phyloP scores from a whole-genome alignment of 2,888 invertebrate genomes.

The Zaprionus obscuricornis region DNA sequence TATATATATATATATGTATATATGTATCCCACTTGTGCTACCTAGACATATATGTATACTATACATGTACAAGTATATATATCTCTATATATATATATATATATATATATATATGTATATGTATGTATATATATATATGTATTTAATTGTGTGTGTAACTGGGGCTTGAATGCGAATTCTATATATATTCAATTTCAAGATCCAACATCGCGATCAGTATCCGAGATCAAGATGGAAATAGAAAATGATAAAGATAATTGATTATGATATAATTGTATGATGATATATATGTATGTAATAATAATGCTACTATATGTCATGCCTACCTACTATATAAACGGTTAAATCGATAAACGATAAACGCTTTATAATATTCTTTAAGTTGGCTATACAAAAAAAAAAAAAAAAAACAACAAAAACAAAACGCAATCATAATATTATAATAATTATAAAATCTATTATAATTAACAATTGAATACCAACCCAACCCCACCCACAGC shows the following conservation, averaged over 20 bases:
- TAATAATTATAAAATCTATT: too few relatives aligned
- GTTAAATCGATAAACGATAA: conserved; percentile 7
- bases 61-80: not conserved
- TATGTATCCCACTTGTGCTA: conserved; percentile 39
- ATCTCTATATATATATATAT: not conserved
- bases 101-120: conserved; percentile 6
- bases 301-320: conserved; percentile 24
- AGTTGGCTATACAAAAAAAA: conserved; percentile 20
- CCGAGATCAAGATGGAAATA: too few relatives aligned
- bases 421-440: too few relatives aligned
- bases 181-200: too few relatives aligned
- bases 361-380: conserved; percentile 53
- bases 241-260: too few relatives aligned
- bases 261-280: not conserved
- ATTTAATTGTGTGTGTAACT: too few relatives aligned
- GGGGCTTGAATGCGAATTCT: too few relatives aligned
- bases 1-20: too few relatives aligned
- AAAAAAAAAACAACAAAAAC: conserved; percentile 1
- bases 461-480: too few relatives aligned
- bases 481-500: too few relatives aligned
- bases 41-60: not conserved
- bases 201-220: too few relatives aligned
- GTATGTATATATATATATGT: too few relatives aligned
- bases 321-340: conserved; percentile 29
- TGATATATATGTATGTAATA: conserved; percentile 7